A percentile compares a stretch with the other conserved stretches of the same genome.
phyloP scores from a whole-genome alignment of 2,797 vertebrate genomes.

The Odontamblyopus lacepedii region DNA sequence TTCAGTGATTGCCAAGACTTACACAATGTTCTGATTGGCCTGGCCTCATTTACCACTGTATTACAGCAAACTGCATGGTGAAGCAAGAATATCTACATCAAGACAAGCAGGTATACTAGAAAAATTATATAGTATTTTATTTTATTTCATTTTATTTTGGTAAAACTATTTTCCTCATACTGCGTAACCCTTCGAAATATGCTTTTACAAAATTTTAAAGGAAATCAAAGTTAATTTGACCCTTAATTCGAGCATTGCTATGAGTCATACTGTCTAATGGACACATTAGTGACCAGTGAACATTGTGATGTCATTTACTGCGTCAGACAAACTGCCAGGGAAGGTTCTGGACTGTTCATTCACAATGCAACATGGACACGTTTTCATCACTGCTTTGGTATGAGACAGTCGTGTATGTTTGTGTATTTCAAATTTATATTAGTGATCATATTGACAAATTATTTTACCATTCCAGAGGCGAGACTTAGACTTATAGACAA shows the following conservation, averaged over 20 bases:
- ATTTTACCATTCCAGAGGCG: background rate
- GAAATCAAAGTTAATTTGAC: slow-evolving; percentile 7
- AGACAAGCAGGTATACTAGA: background rate
- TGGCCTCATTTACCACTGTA: no score
- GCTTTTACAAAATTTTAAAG: background rate
- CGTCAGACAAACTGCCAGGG: background rate
- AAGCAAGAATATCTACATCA: background rate
- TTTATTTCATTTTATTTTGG: background rate
- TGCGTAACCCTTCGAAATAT: background rate
- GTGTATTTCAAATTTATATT: background rate
- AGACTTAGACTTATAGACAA: no score
- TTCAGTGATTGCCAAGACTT: no score
- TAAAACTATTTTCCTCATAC: background rate
- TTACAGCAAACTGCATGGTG: no score
- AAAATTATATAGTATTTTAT: no score
- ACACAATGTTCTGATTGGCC: no score
- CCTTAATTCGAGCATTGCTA: background rate
- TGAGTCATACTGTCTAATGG: slow-evolving; percentile 7
- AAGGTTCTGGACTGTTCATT: background rate
- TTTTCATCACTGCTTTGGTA: background rate
- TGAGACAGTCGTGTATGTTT: background rate
- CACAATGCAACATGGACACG: background rate
- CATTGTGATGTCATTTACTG: background rate
- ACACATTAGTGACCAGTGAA: background rate
- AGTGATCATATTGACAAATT: background rate